A percentile compares a stretch with the other conserved stretches of the same genome.
These are phyloP conservation scores for Phymastichus coffea DNA, from an alignment of 1,140 invertebrate species.

Conservation along the genomic window DNA sequence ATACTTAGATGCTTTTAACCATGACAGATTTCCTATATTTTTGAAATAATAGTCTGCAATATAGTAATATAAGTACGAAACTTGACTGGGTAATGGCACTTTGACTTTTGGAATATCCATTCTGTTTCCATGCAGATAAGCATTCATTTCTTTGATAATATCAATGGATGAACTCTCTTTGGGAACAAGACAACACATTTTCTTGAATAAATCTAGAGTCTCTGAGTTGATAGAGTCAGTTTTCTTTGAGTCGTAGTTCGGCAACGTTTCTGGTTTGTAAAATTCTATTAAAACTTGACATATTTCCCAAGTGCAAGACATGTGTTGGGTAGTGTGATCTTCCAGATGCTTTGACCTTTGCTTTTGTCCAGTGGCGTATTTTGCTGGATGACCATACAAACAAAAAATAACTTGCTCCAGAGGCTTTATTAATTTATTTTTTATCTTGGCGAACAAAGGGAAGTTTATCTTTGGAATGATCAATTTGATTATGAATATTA, in stretches of 20 bases:
- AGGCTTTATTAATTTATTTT: slow-evolving; percentile 67
- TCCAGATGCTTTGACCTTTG: slow-evolving; percentile 70
- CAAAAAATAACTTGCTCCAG: slow-evolving; percentile 89
- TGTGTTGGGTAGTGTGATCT: slow-evolving; percentile 75
- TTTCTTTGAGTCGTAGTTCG: slow-evolving; percentile 80
- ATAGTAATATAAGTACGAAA: slow-evolving; percentile 81
- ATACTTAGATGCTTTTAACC: slow-evolving; percentile 75
- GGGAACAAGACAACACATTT: slow-evolving; percentile 75
- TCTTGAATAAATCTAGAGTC: slow-evolving; percentile 74
- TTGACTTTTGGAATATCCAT: slow-evolving; percentile 58
- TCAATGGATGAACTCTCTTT: slow-evolving; percentile 63
- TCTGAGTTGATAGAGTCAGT: slow-evolving; percentile 73
- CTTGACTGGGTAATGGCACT: slow-evolving; percentile 55
- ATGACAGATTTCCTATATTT: slow-evolving; percentile 63
- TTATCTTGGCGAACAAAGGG: slow-evolving; percentile 53
- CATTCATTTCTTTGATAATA: slow-evolving; percentile 62
- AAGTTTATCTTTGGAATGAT: slow-evolving; percentile 68
- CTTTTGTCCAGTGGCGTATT: slow-evolving; percentile 60
- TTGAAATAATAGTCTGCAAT: slow-evolving; percentile 93
- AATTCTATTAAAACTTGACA: slow-evolving; percentile 80
- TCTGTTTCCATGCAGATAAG: slow-evolving; percentile 66
- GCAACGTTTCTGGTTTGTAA: slow-evolving; percentile 76
- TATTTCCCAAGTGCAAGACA: slow-evolving; percentile 76
- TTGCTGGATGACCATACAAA: slow-evolving; percentile 78
- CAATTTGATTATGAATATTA: slow-evolving; percentile 75